phyloP scores from a whole-genome alignment of 2,888 invertebrate species.

The Eretmocerus hayati region DNA sequence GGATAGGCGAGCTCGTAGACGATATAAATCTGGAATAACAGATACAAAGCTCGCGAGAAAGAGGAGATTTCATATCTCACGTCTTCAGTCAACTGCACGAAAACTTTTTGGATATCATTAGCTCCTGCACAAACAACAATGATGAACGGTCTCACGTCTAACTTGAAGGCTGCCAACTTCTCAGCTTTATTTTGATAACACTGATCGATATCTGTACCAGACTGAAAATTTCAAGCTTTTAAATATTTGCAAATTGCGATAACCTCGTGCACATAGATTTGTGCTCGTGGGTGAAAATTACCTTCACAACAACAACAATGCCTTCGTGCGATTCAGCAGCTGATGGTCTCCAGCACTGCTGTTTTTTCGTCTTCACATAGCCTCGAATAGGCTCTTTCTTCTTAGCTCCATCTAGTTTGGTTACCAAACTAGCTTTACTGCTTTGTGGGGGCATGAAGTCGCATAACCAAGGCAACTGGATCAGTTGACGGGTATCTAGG shows the following conservation, averaged over 20 bases:
- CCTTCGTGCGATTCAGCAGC: not conserved
- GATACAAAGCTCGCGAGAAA: slow-evolving; percentile 5
- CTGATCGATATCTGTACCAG: not conserved
- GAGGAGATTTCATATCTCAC: slow-evolving; percentile 1
- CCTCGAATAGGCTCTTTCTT: not conserved
- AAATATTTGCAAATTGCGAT: not conserved
- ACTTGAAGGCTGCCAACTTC: not conserved
- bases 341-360: not conserved
- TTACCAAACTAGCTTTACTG: not conserved
- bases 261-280: too few relatives aligned
- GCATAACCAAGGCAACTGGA: not conserved
- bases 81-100: not conserved
- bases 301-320: not conserved
- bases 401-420: not conserved
- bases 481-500: not conserved
- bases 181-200: not conserved
- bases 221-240: not conserved
- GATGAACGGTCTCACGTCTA: not conserved
- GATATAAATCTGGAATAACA: slow-evolving; percentile 4
- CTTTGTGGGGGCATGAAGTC: not conserved
- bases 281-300: too few relatives aligned
- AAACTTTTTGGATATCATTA: not conserved
- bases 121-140: not conserved
- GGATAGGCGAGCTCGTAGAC: slow-evolving; percentile 8
- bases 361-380: not conserved